Percentiles rank a stretch among this genome's conserved stretches.
These are phyloP conservation scores for Matsumurasca onukii DNA, from an alignment of 1,140 invertebrate species.

Conservation along the genomic window DNA sequence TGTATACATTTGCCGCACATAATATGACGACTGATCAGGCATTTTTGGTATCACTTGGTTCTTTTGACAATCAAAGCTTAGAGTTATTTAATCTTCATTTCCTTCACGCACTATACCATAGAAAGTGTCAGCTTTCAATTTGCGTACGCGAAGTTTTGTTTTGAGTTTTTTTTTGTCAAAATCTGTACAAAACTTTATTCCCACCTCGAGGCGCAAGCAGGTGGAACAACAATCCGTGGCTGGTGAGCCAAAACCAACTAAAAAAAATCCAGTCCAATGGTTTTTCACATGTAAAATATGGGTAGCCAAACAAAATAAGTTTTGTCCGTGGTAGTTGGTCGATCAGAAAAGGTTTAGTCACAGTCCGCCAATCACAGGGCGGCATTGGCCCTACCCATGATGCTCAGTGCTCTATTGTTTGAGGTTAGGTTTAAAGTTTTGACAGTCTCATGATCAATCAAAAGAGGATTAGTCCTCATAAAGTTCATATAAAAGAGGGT, in stretches of 20 bases:
- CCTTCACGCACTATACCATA: neutral
- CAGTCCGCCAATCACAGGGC: too few species aligned
- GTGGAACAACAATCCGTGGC: constrained; percentile 2
- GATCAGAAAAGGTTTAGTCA: too few species aligned
- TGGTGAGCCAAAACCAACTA: neutral
- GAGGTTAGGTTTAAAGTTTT: too few species aligned
- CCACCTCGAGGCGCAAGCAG: neutral
- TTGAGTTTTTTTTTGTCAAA: neutral
- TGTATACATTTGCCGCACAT: neutral
- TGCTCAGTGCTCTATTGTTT: too few species aligned
- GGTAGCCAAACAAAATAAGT: too few species aligned
- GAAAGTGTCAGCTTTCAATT: constrained; percentile 13
- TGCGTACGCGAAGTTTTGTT: neutral
- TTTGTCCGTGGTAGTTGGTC: too few species aligned
- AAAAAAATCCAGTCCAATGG: too few species aligned
- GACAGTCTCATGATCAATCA: too few species aligned
- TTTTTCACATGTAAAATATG: too few species aligned
- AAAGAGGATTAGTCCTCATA: too few species aligned
- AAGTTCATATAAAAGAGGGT: too few species aligned
- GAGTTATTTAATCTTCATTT: neutral
- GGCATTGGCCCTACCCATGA: too few species aligned
- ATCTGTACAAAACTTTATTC: neutral
- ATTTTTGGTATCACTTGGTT: neutral
- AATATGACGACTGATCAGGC: neutral
- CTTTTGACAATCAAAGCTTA: constrained; percentile 11